Base-by-base conservation (phyloP, 2,888 invertebrate genomes). In the Tachystola acroxantha region DNA sequence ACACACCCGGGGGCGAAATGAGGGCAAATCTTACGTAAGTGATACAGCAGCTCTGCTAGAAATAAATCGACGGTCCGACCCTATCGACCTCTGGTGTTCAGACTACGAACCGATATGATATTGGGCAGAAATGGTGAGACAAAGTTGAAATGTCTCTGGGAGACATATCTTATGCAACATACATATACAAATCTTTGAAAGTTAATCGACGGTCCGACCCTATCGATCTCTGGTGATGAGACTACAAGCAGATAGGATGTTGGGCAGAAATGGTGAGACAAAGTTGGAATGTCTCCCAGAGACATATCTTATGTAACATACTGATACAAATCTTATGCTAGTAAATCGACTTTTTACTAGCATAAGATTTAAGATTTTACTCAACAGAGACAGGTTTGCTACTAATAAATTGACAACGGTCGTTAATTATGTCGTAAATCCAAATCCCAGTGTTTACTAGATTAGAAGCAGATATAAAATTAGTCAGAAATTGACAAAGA, bases 21-120 rank as follows among this genome's bases (percentile, higher is more conserved):
- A 50, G 54, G 59, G 57, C 58, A 58, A 63, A 64, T 63, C 67
- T 70, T 60, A 68, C 62, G 74, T 74, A 72, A 79, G 75, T 68
- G 79, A 79, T 79, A 79, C 70, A 70, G 50, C 70, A 70, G 50
- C 50, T 47, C 44, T 43, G 50, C 62, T 64, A 50, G 60, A 70
- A 71, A 80, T 78, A 80, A 76, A 80, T 76, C 67, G 67, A 61
- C 56, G 64, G 63, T 66, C 53, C 56, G 48, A 49, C 50, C 43
- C 38, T 46, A n/a, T 24, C 43, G 46, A 36, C 32, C 24, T 38
- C 24, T 34, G 32, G 33, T 24, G 56, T 53, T 49, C 43, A 45
- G 34, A 12, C 4, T n/a, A 24, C 24, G n/a, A 1, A 10, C 39
- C 59, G 61, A 56, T n/a, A 34, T n/a, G 48, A 13, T 10, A 34